Evolutionary conservation across 2,797 vertebrate species (phyloP).

Genomic region (Acestrorhynchus altus): DNA sequence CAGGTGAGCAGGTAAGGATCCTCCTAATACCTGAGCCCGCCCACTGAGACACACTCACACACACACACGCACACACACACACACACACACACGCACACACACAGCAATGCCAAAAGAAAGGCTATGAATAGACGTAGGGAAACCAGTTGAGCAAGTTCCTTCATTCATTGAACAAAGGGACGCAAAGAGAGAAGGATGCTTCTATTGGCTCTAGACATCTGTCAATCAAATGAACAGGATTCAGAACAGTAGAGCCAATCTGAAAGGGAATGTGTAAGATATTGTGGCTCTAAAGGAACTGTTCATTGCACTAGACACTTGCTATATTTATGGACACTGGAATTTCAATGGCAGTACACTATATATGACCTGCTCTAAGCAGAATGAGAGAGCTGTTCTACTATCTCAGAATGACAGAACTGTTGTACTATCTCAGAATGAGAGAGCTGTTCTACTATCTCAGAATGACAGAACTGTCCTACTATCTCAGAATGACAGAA

Average conservation of each 20-base stretch:
- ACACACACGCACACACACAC: constrained; percentile 19
- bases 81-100: background rate
- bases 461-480: too few relatives aligned
- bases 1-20: constrained; percentile 47
- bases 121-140: constrained; percentile 39
- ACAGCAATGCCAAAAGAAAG: background rate
- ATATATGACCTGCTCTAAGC: too few relatives aligned
- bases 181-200: background rate
- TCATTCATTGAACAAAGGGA: background rate
- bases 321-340: background rate
- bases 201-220: background rate
- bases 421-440: too few relatives aligned
- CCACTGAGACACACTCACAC: constrained; percentile 10
- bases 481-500: too few relatives aligned
- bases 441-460: background rate
- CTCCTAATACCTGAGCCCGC: constrained; percentile 31
- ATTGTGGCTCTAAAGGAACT: background rate
- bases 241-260: too few relatives aligned
- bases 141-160: constrained; percentile 38
- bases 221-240: constrained; percentile 1
- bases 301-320: background rate
- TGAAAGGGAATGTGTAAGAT: background rate
- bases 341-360: background rate
- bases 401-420: background rate
- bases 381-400: background rate